Evolutionary conservation across 2,113 vertebrate species (phyloP).

Genomic region (Gracilinanus agilis): DNA sequence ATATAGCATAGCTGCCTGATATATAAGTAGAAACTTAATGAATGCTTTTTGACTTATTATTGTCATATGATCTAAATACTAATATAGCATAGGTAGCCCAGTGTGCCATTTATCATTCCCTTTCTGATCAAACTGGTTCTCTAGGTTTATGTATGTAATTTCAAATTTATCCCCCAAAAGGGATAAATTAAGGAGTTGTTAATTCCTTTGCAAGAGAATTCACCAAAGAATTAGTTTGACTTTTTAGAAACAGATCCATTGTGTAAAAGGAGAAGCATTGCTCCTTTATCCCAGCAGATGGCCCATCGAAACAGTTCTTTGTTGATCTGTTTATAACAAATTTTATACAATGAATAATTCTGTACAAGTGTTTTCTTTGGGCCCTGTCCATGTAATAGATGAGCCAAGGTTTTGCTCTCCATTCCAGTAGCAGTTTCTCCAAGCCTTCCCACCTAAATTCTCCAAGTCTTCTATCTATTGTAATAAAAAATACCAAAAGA

Average conservation of each 20-base stretch:
- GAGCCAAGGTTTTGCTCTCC: neutral
- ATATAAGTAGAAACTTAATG: neutral
- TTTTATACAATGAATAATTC: constrained; percentile 7
- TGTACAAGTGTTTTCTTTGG: constrained; percentile 8
- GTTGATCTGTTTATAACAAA: constrained; percentile 5
- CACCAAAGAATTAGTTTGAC: neutral
- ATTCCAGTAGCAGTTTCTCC: neutral
- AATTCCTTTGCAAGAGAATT: neutral
- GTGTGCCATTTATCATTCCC: neutral
- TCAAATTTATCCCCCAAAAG: neutral
- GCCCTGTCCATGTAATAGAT: neutral
- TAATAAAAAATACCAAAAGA: neutral
- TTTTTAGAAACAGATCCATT: neutral
- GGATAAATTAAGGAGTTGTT: neutral
- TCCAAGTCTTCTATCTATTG: neutral
- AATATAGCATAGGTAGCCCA: neutral
- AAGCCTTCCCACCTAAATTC: neutral
- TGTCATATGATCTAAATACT: neutral
- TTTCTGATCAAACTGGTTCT: neutral
- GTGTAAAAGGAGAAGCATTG: neutral
- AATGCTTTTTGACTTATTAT: neutral
- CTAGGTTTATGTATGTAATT: neutral
- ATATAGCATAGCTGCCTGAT: neutral
- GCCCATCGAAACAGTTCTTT: neutral
- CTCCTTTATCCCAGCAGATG: neutral